phyloP scores from a whole-genome alignment of 2,113 vertebrate species.

The Salvator merianae region DNA sequence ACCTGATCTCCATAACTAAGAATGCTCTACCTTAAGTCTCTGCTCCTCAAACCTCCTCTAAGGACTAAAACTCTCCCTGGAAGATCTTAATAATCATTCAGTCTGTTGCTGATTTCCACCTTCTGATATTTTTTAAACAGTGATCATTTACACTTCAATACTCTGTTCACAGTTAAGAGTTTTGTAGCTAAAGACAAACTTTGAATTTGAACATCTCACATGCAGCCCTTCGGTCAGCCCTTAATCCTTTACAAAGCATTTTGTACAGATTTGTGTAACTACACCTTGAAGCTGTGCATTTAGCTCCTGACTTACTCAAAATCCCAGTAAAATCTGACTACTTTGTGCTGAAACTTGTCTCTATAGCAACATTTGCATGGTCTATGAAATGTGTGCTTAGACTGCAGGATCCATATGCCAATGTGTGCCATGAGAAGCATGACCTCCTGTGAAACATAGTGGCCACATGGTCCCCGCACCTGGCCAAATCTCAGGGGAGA shows the following conservation, averaged over 20 bases:
- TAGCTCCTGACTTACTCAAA: neutral
- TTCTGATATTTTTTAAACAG: neutral
- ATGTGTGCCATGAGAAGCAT: too few relatives aligned
- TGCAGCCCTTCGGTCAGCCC: neutral
- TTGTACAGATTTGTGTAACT: neutral
- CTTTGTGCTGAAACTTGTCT: neutral
- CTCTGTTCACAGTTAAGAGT: neutral
- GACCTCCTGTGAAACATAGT: too few relatives aligned
- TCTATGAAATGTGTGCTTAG: too few relatives aligned
- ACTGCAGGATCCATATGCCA: too few relatives aligned
- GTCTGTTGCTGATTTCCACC: neutral
- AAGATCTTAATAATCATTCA: neutral
- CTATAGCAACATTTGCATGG: too few relatives aligned
- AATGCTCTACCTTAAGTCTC: neutral
- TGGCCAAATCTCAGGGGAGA: too few relatives aligned
- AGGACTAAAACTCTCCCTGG: neutral
- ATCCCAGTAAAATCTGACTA: neutral
- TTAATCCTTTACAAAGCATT: neutral
- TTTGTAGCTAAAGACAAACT: neutral
- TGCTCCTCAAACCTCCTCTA: too few relatives aligned
- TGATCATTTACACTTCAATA: neutral
- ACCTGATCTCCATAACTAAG: too few relatives aligned
- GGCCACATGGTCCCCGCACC: too few relatives aligned
- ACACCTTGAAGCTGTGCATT: neutral
- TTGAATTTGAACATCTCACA: neutral